Evolutionary conservation across 2,113 vertebrate genomes (phyloP), one percentile per base, ranked within the genome.

Genomic region (Poecilia latipinna): DNA sequence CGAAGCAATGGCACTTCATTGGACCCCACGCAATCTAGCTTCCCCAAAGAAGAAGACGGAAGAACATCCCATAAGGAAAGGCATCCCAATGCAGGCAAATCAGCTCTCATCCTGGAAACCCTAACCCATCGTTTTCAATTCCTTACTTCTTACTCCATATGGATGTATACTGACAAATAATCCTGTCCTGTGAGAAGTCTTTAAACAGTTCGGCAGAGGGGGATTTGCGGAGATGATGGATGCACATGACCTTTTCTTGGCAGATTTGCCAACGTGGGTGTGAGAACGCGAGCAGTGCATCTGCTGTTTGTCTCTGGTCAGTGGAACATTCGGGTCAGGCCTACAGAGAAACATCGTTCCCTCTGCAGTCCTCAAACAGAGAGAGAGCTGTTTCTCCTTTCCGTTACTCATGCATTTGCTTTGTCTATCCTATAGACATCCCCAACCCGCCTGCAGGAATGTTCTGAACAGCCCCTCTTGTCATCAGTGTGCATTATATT

Each of bases 321-420:
- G 79, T n/a, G 80, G 77, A 90, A 84, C 74, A 80, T 26, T 0
- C 71, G 84, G 60, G 75, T 82, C 76, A 77, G 63, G 54, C 67
- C 73, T 39, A 7, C 22, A 68, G 28, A 37, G 69, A 61, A 17
- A 35, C 31, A 37, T 68, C 67, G 39, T 72, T 68, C 63, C 33
- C 22, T 61, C 12, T 12, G 62, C 37, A 60, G 62, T 33, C 12
- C 61, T 68, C 22, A 35, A 66, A 54, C 70, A 82, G 35, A 48
- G 10, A 4, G 26, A 0, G 5, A 26, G 13, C 44, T 57, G 72
- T 62, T 79, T 64, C 42, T 48, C 8, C 5, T 65, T 74, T 22
- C 4, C 32, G 17, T 51, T 33, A 61, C 31, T 61, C 54, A 8
- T 65, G 65, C 51, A 8, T 65, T 68, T 54, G 31, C 8, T 70